A percentile compares a stretch with the other conserved stretches of the same genome.
Conservation (phyloP, 2,797 vertebrate species). For the Schizothorax lantsangensis region DNA sequence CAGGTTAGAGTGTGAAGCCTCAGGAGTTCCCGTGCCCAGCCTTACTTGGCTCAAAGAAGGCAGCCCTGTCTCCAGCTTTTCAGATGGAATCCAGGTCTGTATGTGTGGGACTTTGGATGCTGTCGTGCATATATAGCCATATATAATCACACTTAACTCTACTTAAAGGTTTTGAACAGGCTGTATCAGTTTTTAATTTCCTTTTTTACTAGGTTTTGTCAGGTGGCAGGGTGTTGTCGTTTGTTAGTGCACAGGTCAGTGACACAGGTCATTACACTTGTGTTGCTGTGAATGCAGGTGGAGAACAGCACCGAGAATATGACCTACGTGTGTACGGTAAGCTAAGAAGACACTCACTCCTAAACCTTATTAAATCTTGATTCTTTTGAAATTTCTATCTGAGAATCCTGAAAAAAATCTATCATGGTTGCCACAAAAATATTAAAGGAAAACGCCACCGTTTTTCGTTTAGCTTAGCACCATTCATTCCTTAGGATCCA, state of each 20-base stretch:
- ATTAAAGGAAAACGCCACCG: too few species aligned
- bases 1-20: slow-evolving; percentile 90
- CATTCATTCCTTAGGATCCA: too few species aligned
- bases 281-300: slow-evolving; percentile 94
- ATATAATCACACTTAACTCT: background rate
- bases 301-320: slow-evolving; percentile 88
- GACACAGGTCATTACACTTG: slow-evolving; percentile 91
- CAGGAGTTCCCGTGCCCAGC: slow-evolving; percentile 90
- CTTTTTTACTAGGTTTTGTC: slow-evolving; percentile 83
- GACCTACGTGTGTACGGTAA: slow-evolving; percentile 91
- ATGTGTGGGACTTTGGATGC: background rate
- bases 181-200: background rate
- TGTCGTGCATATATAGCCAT: background rate
- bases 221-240: slow-evolving; percentile 84
- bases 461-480: too few species aligned
- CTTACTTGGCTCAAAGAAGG: slow-evolving; percentile 97
- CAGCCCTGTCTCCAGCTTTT: slow-evolving; percentile 89
- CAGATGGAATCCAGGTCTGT: slow-evolving; percentile 88
- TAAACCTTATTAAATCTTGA: background rate
- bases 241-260: slow-evolving; percentile 87
- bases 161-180: background rate
- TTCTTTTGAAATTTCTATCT: background rate
- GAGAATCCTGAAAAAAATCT: background rate
- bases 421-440: background rate
- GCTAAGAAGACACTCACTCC: slow-evolving; percentile 51